Percentiles rank a stretch among this genome's conserved stretches.
These are phyloP conservation scores for Saturnia japonica DNA, from an alignment of 2,888 invertebrate genomes.

Conservation along the genomic window DNA sequence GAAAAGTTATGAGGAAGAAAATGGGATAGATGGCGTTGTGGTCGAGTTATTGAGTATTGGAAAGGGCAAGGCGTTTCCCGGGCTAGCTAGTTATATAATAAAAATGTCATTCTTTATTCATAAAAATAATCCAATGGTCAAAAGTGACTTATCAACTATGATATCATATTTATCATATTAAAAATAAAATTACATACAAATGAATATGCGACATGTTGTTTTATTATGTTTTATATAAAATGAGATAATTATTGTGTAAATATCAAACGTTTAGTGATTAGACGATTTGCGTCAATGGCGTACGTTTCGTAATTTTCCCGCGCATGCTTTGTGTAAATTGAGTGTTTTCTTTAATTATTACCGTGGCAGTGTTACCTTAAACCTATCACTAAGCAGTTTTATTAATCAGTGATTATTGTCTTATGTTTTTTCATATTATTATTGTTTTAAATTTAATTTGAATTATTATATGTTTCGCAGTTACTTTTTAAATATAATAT, in stretches of 20 bases:
- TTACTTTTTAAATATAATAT: no score
- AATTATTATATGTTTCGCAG: neutral
- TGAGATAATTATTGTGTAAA: slow-evolving; percentile 6
- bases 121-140: neutral
- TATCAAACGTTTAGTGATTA: slow-evolving; percentile 9
- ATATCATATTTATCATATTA: neutral
- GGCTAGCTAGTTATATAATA: no score
- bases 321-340: neutral
- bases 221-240: slow-evolving; percentile 1
- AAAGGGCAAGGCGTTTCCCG: no score
- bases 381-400: neutral
- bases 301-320: slow-evolving; percentile 12
- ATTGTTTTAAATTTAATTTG: neutral
- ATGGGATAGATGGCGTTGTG: no score
- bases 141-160: neutral
- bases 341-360: neutral
- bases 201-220: neutral
- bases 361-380: neutral
- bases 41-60: no score
- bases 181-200: neutral
- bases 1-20: no score
- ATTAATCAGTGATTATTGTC: slow-evolving; percentile 4
- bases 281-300: slow-evolving; percentile 10
- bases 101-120: no score
- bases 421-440: neutral